Evolutionary conservation across 2,797 vertebrate genomes (phyloP).

Genomic region (Myripristis murdjan): DNA sequence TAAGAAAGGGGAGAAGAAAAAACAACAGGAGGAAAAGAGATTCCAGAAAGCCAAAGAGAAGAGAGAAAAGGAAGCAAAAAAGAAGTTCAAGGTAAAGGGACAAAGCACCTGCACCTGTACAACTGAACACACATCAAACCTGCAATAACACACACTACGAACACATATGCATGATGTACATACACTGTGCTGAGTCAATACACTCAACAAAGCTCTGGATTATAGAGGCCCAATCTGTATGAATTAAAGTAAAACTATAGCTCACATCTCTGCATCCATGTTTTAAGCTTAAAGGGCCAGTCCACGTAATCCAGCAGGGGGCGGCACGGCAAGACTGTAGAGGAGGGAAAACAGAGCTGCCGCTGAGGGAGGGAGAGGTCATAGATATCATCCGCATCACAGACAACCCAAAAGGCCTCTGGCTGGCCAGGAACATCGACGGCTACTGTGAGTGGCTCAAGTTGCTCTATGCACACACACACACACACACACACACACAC

Average conservation of each 20-base stretch:
- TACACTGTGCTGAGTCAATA: no score
- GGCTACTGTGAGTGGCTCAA: conserved; percentile 73
- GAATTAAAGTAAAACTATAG: neutral
- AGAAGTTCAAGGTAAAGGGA: conserved; percentile 41
- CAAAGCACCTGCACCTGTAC: neutral
- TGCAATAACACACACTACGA: no score
- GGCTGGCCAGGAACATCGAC: conserved; percentile 83
- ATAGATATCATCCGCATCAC: conserved; percentile 88
- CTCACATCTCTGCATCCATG: neutral
- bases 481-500: neutral
- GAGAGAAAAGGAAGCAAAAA: conserved; percentile 77
- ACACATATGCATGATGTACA: no score
- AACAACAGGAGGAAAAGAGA: conserved; percentile 83
- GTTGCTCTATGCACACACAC: conserved; percentile 30
- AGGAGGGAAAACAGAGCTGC: conserved; percentile 86
- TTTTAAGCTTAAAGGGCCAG: conserved; percentile 78
- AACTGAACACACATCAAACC: no score
- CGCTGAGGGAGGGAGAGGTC: conserved; percentile 83
- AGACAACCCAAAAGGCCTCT: conserved; percentile 89
- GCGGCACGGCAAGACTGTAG: conserved; percentile 82
- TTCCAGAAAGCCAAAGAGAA: conserved; percentile 86
- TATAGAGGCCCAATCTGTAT: no score
- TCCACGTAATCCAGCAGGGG: conserved; percentile 84
- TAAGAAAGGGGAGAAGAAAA: conserved; percentile 84
- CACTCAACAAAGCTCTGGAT: no score